A percentile compares a stretch with the other conserved stretches of the same genome.
phyloP scores from a whole-genome alignment of 1,140 invertebrate genomes.

The Drosophila leontia region DNA sequence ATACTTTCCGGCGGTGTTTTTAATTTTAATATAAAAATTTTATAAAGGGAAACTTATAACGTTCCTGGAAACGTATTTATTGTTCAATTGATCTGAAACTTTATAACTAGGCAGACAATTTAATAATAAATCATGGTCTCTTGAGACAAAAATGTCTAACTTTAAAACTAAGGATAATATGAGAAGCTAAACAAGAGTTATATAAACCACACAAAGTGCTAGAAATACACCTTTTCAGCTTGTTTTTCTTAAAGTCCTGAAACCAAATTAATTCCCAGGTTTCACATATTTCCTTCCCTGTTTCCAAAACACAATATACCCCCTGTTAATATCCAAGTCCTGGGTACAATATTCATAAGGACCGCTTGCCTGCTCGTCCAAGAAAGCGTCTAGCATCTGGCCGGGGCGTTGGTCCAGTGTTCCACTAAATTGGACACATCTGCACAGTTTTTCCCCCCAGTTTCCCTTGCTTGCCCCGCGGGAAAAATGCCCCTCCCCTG shows the following conservation, averaged over 20 bases:
- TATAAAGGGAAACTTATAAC: neutral
- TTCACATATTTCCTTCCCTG: neutral
- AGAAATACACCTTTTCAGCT: neutral
- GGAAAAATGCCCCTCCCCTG: neutral
- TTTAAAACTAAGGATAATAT: neutral
- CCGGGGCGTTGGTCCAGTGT: conserved; percentile 54
- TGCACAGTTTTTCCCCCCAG: conserved; percentile 64
- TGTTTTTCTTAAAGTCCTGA: neutral
- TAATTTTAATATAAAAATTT: neutral
- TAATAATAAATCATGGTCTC: neutral
- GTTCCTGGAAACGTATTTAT: neutral
- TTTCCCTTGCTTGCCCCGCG: conserved; percentile 6
- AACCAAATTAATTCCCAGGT: too few species aligned
- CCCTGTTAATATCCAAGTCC: neutral
- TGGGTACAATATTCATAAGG: conserved; percentile 32
- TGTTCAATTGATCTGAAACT: neutral
- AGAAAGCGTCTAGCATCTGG: conserved; percentile 36
- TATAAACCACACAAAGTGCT: neutral
- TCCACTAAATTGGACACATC: conserved; percentile 83
- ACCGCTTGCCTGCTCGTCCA: conserved; percentile 12
- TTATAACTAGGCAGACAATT: too few species aligned
- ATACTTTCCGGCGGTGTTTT: neutral
- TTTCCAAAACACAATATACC: neutral
- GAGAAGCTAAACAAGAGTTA: neutral
- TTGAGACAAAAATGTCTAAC: neutral